Conservation (phyloP, 2,888 invertebrate species). For the Megaustenia siamemsis region DNA sequence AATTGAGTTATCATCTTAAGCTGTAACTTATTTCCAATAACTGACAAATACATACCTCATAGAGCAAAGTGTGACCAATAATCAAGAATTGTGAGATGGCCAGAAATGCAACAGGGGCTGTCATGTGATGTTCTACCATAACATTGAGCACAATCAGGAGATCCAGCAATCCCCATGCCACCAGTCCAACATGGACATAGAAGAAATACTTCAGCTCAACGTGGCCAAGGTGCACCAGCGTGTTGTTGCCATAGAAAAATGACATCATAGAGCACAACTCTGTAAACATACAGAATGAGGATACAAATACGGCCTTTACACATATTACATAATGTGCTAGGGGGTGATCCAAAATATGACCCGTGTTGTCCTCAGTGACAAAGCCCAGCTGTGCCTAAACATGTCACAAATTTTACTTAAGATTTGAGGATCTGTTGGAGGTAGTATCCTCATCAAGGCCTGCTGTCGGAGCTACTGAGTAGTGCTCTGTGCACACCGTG, state of each 20-base stretch:
- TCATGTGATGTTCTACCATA: background rate
- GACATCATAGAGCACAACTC: background rate
- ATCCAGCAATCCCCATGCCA: constrained; percentile 48
- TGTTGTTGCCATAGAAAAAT: constrained; percentile 44
- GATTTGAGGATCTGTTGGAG: too few relatives aligned
- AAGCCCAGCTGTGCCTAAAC: too few relatives aligned
- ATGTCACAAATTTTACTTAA: too few relatives aligned
- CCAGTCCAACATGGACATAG: constrained; percentile 50
- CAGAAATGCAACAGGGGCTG: constrained; percentile 37
- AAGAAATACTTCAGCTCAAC: constrained; percentile 52
- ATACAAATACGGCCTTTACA: background rate
- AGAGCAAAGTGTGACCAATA: constrained; percentile 43
- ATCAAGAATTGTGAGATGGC: constrained; percentile 28
- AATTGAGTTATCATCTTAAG: too few relatives aligned
- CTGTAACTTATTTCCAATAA: too few relatives aligned
- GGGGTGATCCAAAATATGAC: too few relatives aligned
- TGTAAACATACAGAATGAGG: background rate
- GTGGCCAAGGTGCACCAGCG: background rate
- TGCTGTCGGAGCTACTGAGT: too few relatives aligned
- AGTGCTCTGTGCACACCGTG: too few relatives aligned
- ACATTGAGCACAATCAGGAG: constrained; percentile 40
- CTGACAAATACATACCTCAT: constrained; percentile 39
- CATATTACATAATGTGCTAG: too few relatives aligned
- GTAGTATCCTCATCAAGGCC: too few relatives aligned
- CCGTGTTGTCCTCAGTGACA: too few relatives aligned